Base-by-base conservation (phyloP, 2,888 invertebrate genomes). In the Cephus pygmeus region DNA sequence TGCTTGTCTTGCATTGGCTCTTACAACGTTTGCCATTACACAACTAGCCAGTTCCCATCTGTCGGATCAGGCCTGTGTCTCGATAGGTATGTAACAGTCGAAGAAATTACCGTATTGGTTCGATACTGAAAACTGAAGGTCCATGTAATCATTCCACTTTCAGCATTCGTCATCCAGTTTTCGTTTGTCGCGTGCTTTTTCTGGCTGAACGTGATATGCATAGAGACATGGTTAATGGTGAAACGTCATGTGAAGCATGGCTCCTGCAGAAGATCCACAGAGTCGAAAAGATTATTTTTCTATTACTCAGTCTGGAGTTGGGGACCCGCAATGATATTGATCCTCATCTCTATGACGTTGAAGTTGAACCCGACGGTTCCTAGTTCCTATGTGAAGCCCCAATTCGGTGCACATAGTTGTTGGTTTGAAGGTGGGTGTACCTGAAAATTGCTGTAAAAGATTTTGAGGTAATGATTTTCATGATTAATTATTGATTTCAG, bases 141-240 rank as follows among this genome's bases (percentile, higher is more conserved):
- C 73, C 34, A 23, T 33, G 9, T 30, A 36, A 73, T 69, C 69
- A 15, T 69, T 68, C 40, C 11, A 89, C 83, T 93, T 93, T 83
- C 93, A 95, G 95, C 94, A 12, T 94, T 94, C 89, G 89, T 94
- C 83, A 94, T 94, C 85, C 94, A 95, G 88, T 94, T 94, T 87
- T 94, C 94, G 3, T 95, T 95, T 90, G 92, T 95, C 75, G 94
- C 94, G 69, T 94, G 94, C 86, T 95, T 95, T 91, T 94, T 94
- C 91, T 95, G 95, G 95, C 91, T 95, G 80, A 95, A 94, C 89
- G 94, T 94, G 73, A 93, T 95, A 93, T 94, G 94, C 88, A 94
- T 94, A 87, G 95, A 95, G 90, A 95, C 93, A 77, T 94, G 93
- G 91, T 90, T 93, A 82, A 93, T 93, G 83, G 93, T 94, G 75